A percentile compares a stretch with the other conserved stretches of the same genome.
Evolutionary conservation across 2,888 invertebrate genomes (phyloP).

Genomic region (Caenorhabditis macrosperma): DNA sequence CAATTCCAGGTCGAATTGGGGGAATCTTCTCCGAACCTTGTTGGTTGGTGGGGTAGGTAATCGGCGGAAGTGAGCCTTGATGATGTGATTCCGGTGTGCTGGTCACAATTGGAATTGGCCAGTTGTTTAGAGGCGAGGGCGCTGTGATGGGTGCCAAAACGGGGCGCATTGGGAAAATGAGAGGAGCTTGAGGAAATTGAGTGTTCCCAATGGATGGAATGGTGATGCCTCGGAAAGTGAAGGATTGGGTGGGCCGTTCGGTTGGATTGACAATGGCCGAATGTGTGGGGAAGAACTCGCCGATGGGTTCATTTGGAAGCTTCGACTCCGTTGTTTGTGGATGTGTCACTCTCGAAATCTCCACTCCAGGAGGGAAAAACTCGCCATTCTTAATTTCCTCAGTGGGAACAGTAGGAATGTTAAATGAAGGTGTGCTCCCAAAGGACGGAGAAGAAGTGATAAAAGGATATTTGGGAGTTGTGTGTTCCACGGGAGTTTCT

Average conservation of each 20-base stretch:
- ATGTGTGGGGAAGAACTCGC: conserved; percentile 45
- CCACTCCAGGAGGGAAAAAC: conserved; percentile 36
- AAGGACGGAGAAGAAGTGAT: background rate
- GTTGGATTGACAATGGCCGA: conserved; percentile 10
- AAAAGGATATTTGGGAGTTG: conserved; percentile 59
- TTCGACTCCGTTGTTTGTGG: conserved; percentile 10
- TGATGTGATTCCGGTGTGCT: conserved; percentile 47
- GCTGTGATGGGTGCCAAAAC: conserved; percentile 50
- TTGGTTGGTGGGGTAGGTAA: conserved; percentile 42
- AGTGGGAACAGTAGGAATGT: conserved; percentile 23
- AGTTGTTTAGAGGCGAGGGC: conserved; percentile 46
- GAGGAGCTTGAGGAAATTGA: conserved; percentile 37
- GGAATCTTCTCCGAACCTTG: conserved; percentile 47
- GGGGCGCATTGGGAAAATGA: conserved; percentile 49
- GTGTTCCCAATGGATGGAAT: conserved; percentile 43
- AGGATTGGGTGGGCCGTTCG: conserved; percentile 11
- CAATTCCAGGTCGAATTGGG: conserved; percentile 36
- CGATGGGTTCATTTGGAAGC: conserved; percentile 32
- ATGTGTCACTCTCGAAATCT: conserved; percentile 39
- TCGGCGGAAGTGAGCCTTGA: conserved; percentile 51
- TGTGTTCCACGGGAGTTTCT: conserved; percentile 15
- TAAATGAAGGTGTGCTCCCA: conserved; percentile 28
- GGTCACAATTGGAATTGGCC: conserved; percentile 57
- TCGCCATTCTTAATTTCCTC: conserved; percentile 28
- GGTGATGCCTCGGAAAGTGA: conserved; percentile 24